Percentiles rank a stretch among this genome's conserved stretches.
phyloP scores from a whole-genome alignment of 1,140 invertebrate species.

The Lucilia cuprina region DNA sequence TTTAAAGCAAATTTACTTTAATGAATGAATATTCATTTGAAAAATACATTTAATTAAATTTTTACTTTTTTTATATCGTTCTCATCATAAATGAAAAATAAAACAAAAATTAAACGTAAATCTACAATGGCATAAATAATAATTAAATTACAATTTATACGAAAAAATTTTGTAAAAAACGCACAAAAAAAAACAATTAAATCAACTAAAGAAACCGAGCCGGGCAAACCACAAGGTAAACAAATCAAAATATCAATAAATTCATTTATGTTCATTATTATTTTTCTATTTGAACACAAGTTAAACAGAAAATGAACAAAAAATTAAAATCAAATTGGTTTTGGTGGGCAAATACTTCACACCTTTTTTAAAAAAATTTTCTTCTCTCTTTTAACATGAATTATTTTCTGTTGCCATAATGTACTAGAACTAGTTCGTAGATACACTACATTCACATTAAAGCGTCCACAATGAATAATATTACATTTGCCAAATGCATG shows the following conservation, averaged over 20 bases:
- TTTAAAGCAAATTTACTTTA: background rate
- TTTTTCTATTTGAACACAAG: background rate
- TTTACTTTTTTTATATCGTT: background rate
- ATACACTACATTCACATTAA: no score
- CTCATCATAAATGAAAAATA: conserved; percentile 9
- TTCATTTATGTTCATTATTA: background rate
- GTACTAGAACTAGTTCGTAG: no score
- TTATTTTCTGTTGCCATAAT: background rate
- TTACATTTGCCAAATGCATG: no score
- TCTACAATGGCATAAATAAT: background rate
- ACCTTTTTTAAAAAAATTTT: background rate
- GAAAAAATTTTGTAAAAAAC: background rate
- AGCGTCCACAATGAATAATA: no score
- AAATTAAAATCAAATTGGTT: background rate
- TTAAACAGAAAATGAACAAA: background rate
- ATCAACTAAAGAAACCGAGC: conserved; percentile 47
- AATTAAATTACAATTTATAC: background rate
- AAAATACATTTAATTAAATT: conserved; percentile 8
- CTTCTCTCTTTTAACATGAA: background rate
- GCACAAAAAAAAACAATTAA: conserved; percentile 15
- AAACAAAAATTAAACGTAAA: conserved; percentile 1
- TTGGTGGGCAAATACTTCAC: background rate
- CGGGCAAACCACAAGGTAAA: conserved; percentile 54
- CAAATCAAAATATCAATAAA: conserved; percentile 1
- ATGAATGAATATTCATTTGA: background rate